Conservation (phyloP, 1,140 invertebrate species). For the Micrasema minimum region DNA sequence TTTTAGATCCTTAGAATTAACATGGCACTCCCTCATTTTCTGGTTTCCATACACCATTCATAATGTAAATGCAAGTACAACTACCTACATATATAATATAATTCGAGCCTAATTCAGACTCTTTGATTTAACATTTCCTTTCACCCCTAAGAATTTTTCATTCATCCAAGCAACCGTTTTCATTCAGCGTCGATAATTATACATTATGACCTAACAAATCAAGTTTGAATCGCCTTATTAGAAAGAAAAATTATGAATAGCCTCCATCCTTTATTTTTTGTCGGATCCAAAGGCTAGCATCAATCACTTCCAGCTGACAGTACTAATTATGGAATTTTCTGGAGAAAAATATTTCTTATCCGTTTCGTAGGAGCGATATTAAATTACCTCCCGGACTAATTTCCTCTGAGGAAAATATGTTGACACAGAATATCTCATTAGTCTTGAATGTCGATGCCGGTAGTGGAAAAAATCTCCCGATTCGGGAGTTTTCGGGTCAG, state of each 20-base stretch:
- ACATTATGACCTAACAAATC: too few species aligned
- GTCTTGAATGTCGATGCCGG: not conserved
- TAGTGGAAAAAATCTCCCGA: not conserved
- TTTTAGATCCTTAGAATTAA: too few species aligned
- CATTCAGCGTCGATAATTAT: too few species aligned
- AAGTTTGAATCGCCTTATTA: too few species aligned
- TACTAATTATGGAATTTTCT: constrained; percentile 36
- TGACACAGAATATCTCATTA: constrained; percentile 21
- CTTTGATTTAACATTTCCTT: too few species aligned
- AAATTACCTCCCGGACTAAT: constrained; percentile 22
- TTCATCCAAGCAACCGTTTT: too few species aligned
- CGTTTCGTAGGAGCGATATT: not conserved
- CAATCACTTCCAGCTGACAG: constrained; percentile 35
- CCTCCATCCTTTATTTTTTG: constrained; percentile 10
- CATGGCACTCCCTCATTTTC: too few species aligned
- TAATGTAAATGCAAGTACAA: too few species aligned
- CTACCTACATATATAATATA: too few species aligned
- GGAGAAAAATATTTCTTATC: constrained; percentile 5
- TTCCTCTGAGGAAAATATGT: constrained; percentile 13
- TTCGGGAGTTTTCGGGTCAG: not conserved
- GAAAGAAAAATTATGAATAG: not conserved
- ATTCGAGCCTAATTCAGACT: too few species aligned
- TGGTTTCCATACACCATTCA: too few species aligned
- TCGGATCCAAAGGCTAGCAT: constrained; percentile 25
- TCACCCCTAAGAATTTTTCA: too few species aligned